phyloP scores from a whole-genome alignment of 2,888 invertebrate genomes.

The Ochropacha duplaris region DNA sequence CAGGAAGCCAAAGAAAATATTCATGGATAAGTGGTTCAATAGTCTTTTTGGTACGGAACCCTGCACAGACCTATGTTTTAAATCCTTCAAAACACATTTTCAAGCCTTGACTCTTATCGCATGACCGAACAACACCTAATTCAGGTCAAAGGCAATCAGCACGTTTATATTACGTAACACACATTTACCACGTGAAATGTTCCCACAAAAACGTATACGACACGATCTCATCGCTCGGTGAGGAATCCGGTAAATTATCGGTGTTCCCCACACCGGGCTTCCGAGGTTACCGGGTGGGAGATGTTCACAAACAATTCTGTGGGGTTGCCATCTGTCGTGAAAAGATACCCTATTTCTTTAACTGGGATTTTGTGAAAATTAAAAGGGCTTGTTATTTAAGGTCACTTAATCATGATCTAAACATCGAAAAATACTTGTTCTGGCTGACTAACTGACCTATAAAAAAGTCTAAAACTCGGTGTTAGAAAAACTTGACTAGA shows the following conservation, averaged over 20 bases:
- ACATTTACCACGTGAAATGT: conserved; percentile 9
- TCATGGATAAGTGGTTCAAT: too few species aligned
- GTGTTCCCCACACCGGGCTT: not conserved
- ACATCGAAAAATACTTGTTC: too few species aligned
- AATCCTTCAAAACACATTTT: too few species aligned
- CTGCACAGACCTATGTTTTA: too few species aligned
- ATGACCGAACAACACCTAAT: not conserved
- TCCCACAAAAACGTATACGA: not conserved
- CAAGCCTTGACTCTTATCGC: not conserved
- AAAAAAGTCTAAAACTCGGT: too few species aligned
- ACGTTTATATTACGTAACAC: conserved; percentile 9
- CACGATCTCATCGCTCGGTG: not conserved
- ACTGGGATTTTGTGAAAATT: not conserved
- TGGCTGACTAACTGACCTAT: too few species aligned
- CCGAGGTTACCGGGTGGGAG: not conserved
- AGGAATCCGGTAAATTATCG: conserved; percentile 1
- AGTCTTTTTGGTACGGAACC: too few species aligned
- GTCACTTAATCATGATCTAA: too few species aligned
- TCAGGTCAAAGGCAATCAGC: conserved; percentile 4
- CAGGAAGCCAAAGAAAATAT: too few species aligned
- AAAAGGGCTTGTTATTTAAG: not conserved
- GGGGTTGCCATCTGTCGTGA: not conserved
- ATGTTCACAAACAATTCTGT: not conserved
- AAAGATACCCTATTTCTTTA: not conserved
- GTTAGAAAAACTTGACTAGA: too few species aligned